Evolutionary conservation across 2,113 vertebrate genomes (phyloP).

Genomic region (Fukomys damarensis): DNA sequence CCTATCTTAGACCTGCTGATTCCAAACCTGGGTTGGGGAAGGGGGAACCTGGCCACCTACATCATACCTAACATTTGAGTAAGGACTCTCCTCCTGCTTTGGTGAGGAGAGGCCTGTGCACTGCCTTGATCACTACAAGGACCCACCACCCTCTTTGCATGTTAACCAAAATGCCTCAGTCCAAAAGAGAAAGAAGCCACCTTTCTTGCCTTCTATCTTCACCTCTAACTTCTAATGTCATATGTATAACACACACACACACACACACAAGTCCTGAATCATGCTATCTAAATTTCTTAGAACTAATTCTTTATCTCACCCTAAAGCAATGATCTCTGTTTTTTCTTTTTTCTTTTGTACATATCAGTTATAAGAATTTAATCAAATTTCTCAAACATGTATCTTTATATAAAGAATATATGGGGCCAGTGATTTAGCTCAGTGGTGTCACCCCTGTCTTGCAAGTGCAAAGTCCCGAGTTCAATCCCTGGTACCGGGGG

Average conservation of each 20-base stretch:
- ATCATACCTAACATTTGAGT: background rate
- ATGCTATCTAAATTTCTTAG: conserved; percentile 19
- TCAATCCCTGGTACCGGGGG: too few species aligned
- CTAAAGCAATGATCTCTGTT: background rate
- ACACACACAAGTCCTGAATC: background rate
- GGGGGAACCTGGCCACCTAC: background rate
- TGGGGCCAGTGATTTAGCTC: too few species aligned
- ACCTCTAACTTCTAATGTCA: background rate
- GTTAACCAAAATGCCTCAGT: background rate
- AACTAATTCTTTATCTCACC: background rate
- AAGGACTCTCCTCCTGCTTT: background rate
- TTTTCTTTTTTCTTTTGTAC: background rate
- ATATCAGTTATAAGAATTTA: background rate
- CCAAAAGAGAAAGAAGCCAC: background rate
- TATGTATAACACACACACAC: background rate
- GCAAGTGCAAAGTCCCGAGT: too few species aligned
- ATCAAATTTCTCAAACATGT: background rate
- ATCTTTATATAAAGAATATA: background rate
- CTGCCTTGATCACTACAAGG: background rate
- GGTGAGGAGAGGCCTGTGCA: rapidly evolving
- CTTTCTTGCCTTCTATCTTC: background rate
- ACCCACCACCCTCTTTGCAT: background rate
- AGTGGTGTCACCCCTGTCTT: too few species aligned
- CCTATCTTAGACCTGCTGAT: background rate
- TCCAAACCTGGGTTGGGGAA: background rate